These are phyloP conservation scores for Solea senegalensis DNA, from an alignment of 2,113 vertebrate genomes.

Conservation along the genomic window DNA sequence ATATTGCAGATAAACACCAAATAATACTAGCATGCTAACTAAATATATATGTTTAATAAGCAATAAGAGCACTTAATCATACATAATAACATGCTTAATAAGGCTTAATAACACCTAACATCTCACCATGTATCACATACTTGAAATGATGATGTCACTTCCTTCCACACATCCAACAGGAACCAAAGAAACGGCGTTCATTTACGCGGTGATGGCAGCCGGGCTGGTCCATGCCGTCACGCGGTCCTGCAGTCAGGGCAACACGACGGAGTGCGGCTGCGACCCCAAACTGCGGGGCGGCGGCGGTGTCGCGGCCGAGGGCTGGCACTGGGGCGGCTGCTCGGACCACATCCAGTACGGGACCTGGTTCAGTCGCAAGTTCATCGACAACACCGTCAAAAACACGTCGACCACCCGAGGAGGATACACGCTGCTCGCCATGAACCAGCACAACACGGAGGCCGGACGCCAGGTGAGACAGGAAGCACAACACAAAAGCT, in stretches of 20 bases:
- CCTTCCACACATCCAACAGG: constrained; percentile 73
- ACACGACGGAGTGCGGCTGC: constrained; percentile 93
- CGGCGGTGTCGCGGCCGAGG: constrained; percentile 80
- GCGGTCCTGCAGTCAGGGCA: constrained; percentile 91
- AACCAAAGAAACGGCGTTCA: constrained; percentile 94
- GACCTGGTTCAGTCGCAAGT: constrained; percentile 92
- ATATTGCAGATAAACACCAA: no score
- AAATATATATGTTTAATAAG: no score
- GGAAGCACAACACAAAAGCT: neutral
- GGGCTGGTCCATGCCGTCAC: constrained; percentile 93
- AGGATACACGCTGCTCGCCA: constrained; percentile 73
- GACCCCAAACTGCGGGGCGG: constrained; percentile 83
- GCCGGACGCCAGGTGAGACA: constrained; percentile 89
- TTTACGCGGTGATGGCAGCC: constrained; percentile 89
- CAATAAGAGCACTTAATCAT: no score
- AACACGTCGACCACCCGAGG: constrained; percentile 74
- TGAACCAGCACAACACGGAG: constrained; percentile 95
- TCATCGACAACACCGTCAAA: constrained; percentile 81
- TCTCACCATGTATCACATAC: neutral
- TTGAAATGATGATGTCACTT: neutral
- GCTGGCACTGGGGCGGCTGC: constrained; percentile 98
- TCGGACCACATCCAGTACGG: constrained; percentile 93
- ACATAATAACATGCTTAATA: no score
- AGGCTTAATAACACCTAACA: no score
- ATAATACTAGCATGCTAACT: no score